A percentile compares a stretch with the other conserved stretches of the same genome.
phyloP scores from a whole-genome alignment of 2,797 vertebrate genomes.

The Chiloscyllium punctatum region DNA sequence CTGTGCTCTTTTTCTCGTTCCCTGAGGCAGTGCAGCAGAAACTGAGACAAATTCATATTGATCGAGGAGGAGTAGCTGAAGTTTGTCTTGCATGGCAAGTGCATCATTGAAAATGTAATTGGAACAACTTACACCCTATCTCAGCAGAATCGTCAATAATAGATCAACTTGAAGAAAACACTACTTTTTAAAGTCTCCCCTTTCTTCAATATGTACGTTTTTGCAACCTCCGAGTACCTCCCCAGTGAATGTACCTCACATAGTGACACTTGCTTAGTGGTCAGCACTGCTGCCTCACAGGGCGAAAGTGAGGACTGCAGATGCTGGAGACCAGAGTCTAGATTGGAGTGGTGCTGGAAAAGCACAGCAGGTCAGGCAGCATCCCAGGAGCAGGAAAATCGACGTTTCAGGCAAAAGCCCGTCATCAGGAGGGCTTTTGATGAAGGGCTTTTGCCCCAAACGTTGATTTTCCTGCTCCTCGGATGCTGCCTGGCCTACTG shows the following conservation, averaged over 20 bases:
- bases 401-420: no score
- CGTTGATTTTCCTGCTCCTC: no score
- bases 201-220: neutral
- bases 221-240: neutral
- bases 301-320: no score
- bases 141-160: neutral
- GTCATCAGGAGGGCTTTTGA: no score
- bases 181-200: neutral
- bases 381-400: no score
- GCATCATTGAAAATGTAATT: constrained; percentile 10
- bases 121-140: neutral
- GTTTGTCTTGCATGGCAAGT: neutral
- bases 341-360: no score
- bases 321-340: no score
- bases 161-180: neutral
- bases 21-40: neutral
- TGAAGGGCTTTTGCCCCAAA: no score
- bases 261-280: no score
- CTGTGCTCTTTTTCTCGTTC: neutral
- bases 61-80: neutral
- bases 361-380: no score
- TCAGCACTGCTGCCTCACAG: no score
- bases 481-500: no score
- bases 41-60: constrained; percentile 1
- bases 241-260: neutral